Evolutionary conservation across 2,888 invertebrate species (phyloP), one percentile per base, ranked within the genome.

Genomic region (Lasioglossum morio): DNA sequence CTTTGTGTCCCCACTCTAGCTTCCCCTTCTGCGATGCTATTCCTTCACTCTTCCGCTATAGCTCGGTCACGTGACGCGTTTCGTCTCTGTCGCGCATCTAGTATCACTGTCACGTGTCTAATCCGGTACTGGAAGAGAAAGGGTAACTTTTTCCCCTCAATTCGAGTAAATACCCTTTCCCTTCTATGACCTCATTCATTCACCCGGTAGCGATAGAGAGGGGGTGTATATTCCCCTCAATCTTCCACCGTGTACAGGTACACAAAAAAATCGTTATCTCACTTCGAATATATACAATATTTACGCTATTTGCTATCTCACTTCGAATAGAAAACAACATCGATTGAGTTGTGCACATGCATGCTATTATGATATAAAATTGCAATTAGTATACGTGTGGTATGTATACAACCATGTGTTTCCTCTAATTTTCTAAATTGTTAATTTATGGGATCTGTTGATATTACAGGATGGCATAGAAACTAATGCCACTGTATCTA

Each of bases 401-500:
- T n/a, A 57, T n/a, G 4, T n/a, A n/a, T 3, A n/a, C 12, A 12
- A 12, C 57, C 4, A n/a, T 57, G n/a, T n/a, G 23, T 57, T 57
- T 57, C 12, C 4, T n/a, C n/a, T n/a, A n/a, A n/a, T 57, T 23
- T 57, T n/a, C 4, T 27, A 7, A 8, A 19, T 19, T 2, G 27
- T 16, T 30, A 63, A 63, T 30, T 19, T 30, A 46, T 70, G 23
- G 2, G 0, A 27, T 37, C 63, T 37, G 53, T n/a, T 43, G 46
- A 27, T 72, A 94, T 96, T 96, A 91, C 96, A 98, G 98, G 96
- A 96, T 93, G 97, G 97, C 92, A 97, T 99, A 93, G 97, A 97
- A 87, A 93, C 94, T 16, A 98, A 97, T 92, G 99, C 99, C 86
- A 99, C 99, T 4, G 96, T 96, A 90, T 99, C 99, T 74, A 96